phyloP scores from a whole-genome alignment of 2,113 vertebrate species.

The Mus pahari region DNA sequence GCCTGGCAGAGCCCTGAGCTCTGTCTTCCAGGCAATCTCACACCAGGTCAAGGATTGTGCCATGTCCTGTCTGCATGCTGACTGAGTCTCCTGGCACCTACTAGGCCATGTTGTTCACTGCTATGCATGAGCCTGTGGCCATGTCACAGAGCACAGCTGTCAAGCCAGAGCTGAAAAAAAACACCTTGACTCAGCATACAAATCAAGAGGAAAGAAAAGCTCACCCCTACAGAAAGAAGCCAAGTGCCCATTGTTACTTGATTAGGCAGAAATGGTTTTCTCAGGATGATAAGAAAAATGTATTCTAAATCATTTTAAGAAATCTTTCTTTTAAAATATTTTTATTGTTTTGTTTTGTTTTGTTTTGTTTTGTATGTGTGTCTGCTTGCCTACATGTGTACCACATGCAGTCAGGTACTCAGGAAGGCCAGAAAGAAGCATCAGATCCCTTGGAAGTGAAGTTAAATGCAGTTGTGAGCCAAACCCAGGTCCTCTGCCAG shows the following conservation, averaged over 20 bases:
- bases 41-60: not conserved
- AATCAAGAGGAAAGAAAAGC: too few species aligned
- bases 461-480: not conserved
- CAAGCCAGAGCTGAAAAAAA: not conserved
- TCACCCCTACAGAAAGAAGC: not conserved
- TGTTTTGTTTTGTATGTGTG: too few species aligned
- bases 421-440: not conserved
- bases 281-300: not conserved
- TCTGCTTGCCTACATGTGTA: not conserved
- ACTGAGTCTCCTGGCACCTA: not conserved
- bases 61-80: rapidly evolving
- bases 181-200: rapidly evolving
- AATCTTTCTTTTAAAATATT: not conserved
- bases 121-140: rapidly evolving
- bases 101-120: not conserved
- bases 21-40: not conserved
- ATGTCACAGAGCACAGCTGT: not conserved
- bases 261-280: not conserved
- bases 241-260: not conserved
- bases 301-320: not conserved
- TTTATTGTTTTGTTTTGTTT: not conserved
- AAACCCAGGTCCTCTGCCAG: not conserved
- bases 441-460: not conserved
- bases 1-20: not conserved
- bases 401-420: not conserved